Percentiles rank a stretch among this genome's conserved stretches.
These are phyloP conservation scores for Gambusia affinis DNA, from an alignment of 2,113 vertebrate species.

Conservation along the genomic window DNA sequence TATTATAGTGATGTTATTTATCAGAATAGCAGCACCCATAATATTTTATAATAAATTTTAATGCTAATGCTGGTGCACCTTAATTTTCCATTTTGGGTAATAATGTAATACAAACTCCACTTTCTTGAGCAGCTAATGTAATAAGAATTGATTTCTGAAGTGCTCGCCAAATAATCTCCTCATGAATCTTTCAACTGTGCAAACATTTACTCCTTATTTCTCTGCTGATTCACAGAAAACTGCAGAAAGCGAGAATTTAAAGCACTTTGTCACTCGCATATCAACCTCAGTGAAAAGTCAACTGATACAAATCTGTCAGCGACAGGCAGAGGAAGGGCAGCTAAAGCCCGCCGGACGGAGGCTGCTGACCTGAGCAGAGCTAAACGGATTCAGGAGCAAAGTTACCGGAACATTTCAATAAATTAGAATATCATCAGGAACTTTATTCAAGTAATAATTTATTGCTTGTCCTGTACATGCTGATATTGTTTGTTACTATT, in stretches of 20 bases:
- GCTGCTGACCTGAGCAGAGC: conserved; percentile 28
- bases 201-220: not conserved
- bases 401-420: not conserved
- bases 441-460: too few relatives aligned
- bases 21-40: not conserved
- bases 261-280: conserved; percentile 38
- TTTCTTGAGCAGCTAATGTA: not conserved
- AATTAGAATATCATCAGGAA: not conserved
- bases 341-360: not conserved
- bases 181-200: not conserved
- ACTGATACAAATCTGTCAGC: conserved; percentile 32
- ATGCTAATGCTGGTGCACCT: too few relatives aligned
- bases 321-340: not conserved
- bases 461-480: too few relatives aligned
- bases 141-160: not conserved
- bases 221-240: not conserved
- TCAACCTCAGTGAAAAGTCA: conserved; percentile 51
- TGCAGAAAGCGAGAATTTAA: conserved; percentile 16
- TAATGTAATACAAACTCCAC: not conserved
- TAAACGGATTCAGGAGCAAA: not conserved
- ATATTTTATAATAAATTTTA: not conserved
- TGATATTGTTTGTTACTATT: too few relatives aligned
- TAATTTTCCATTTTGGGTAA: not conserved
- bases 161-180: not conserved
- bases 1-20: not conserved